Evolutionary conservation across 2,113 vertebrate species (phyloP).

Genomic region (Corvus hawaiiensis): DNA sequence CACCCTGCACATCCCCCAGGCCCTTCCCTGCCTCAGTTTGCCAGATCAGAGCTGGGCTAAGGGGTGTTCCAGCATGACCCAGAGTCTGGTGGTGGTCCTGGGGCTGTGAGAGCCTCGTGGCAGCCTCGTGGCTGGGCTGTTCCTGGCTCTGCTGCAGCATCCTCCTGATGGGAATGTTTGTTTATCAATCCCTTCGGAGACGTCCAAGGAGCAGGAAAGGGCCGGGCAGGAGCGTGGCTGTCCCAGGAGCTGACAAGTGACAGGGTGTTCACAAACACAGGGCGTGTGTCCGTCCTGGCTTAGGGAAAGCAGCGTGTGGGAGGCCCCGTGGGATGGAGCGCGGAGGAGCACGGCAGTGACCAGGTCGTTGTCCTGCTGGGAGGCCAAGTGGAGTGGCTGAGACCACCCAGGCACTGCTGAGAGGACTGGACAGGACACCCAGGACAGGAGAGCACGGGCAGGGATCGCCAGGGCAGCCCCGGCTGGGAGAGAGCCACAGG

Average conservation of each 20-base stretch:
- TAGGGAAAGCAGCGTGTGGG: not conserved
- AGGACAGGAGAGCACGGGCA: fast-evolving
- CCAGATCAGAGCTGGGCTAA: fast-evolving
- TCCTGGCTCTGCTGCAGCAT: not conserved
- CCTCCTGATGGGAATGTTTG: not conserved
- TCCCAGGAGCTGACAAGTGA: not conserved
- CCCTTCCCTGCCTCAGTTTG: not conserved
- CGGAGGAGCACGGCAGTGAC: fast-evolving
- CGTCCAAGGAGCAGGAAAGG: not conserved
- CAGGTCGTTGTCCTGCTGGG: not conserved
- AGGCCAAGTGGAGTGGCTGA: not conserved
- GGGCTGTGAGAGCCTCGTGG: not conserved
- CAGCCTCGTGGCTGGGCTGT: not conserved
- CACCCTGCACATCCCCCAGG: fast-evolving
- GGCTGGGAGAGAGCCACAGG: not conserved
- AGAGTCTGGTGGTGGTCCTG: not conserved
- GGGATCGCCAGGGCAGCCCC: not conserved
- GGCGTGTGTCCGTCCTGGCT: fast-evolving
- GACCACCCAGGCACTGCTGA: not conserved
- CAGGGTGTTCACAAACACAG: fast-evolving
- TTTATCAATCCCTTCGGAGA: not conserved
- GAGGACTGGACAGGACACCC: not conserved
- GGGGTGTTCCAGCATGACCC: not conserved
- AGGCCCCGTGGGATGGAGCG: not conserved
- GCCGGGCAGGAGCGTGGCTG: not conserved